These are phyloP conservation scores for Pseudomyrmex dendroicus DNA, from an alignment of 1,140 invertebrate genomes.

Conservation along the genomic window DNA sequence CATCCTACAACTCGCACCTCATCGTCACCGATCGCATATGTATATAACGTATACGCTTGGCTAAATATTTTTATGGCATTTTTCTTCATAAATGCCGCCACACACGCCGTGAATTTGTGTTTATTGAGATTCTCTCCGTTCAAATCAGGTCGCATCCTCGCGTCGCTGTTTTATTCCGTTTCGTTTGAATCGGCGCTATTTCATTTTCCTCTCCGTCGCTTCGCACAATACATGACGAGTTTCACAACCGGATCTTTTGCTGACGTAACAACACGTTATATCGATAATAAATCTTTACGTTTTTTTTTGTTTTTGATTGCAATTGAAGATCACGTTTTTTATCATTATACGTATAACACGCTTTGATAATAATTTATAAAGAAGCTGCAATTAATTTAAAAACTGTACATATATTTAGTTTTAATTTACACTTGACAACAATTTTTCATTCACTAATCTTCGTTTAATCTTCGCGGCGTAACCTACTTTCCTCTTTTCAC, in stretches of 20 bases:
- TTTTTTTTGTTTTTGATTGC: background rate
- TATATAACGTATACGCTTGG: constrained; percentile 10
- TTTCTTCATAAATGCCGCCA: background rate
- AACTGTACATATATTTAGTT: background rate
- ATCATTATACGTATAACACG: too few relatives aligned
- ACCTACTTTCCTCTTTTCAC: background rate
- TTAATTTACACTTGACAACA: background rate
- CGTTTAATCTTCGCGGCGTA: background rate
- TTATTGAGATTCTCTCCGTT: constrained; percentile 25
- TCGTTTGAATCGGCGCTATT: constrained; percentile 4
- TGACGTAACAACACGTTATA: background rate
- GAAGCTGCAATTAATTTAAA: background rate
- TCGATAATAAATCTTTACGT: background rate
- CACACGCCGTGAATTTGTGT: background rate
- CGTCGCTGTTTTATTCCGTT: constrained; percentile 19
- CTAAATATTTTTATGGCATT: constrained; percentile 42
- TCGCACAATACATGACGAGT: background rate
- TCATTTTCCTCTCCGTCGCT: too few relatives aligned
- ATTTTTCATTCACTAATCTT: background rate
- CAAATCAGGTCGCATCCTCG: background rate
- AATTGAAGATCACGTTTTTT: constrained; percentile 5
- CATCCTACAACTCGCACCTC: background rate
- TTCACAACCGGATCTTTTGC: constrained; percentile 10
- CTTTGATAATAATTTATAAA: too few relatives aligned
- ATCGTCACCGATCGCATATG: constrained; percentile 2